Base-by-base conservation (phyloP, 1,140 invertebrate species). In the Drosophila melanica region DNA sequence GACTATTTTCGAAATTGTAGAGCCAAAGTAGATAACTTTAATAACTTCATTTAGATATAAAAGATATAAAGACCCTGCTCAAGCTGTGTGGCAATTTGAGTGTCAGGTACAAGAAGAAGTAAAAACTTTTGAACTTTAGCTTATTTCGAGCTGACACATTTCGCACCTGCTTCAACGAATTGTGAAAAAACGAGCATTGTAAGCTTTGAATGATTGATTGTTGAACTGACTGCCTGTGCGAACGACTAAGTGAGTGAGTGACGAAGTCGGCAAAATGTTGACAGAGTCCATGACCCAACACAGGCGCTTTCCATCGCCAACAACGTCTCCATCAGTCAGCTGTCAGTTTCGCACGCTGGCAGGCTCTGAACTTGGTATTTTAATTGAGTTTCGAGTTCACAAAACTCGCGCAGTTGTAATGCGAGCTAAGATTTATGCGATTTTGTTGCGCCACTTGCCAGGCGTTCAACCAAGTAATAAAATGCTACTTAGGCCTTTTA, bases 351-450 rank as follows among this genome's bases (percentile, higher is more conserved):
- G 45, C 64, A 77, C 41, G 74, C 62, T 77, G 78, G 82, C 81
- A 81, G 78, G 53, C 69, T 84, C 62, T 85, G 82, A 85, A 81
- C 81, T 81, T 85, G 82, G 65, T 79, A 86, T 86, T 85, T 85
- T 81, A 85, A 86, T 85, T 85, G 68, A 71, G 68, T 66, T 71
- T 65, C 42, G 64, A 84, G 81, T 77, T 82, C 65, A 79, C 55
- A 53, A 45, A 64, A 33, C 50, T 39, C 14, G 48, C 18, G 41
- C 9, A 51, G 59, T 53, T 81, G 68, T 50, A 47, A 47, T 48
- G 37, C 27, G 70, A 62, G 37, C 57, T 45, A 58, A 45, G 75
- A 78, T 57, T 75, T 74, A 77, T 80, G 57, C 42, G 78, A 73
- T 68, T 74, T 57, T 55, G 35, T 48, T 41, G 35, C 41, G 72